These are phyloP conservation scores for Calidris pygmaea DNA, from an alignment of 2,113 vertebrate species.

Conservation along the genomic window DNA sequence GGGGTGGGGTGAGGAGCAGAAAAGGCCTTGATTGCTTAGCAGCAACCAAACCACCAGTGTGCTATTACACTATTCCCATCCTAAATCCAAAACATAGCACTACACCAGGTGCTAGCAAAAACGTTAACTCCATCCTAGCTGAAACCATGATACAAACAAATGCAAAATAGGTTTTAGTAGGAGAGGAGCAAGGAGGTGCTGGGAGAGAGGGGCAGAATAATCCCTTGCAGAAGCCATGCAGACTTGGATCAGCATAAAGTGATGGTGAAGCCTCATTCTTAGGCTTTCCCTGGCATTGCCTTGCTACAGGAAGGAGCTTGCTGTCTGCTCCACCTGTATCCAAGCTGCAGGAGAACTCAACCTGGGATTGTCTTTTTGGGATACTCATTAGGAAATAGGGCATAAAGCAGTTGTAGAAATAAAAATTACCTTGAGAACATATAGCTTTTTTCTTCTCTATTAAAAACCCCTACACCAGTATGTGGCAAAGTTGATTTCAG, in stretches of 20 bases:
- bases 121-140: background rate
- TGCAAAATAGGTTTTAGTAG: background rate
- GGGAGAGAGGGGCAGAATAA: background rate
- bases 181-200: background rate
- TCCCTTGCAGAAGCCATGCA: background rate
- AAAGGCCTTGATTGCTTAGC: background rate
- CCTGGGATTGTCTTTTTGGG: background rate
- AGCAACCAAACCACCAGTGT: background rate
- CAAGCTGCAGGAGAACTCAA: background rate
- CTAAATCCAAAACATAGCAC: background rate
- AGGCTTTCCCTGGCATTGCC: background rate
- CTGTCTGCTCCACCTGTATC: background rate
- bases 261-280: background rate
- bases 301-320: background rate
- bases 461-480: rapidly evolving
- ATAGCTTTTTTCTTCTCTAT: background rate
- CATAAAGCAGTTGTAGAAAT: background rate
- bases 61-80: background rate
- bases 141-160: background rate
- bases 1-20: background rate
- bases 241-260: background rate
- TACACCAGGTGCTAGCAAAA: background rate
- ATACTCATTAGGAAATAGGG: background rate
- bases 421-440: background rate
- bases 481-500: background rate